Evolutionary conservation across 1,140 invertebrate genomes (phyloP), one percentile per base, ranked within the genome.

Genomic region (Bombus confusus): DNA sequence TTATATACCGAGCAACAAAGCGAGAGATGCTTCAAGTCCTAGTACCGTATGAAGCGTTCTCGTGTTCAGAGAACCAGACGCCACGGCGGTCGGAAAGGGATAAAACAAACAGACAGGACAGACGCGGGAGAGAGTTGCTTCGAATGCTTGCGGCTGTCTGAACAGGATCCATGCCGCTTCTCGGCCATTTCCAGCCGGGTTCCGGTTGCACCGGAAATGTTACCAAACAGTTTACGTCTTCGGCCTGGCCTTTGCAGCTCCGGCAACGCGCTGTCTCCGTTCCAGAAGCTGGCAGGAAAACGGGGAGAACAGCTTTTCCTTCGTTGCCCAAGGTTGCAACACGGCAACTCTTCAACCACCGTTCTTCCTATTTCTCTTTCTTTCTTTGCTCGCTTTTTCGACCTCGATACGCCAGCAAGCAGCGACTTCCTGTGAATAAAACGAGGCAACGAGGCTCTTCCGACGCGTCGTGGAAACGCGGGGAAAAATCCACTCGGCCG

Each of bases 211-310:
- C 41, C 86, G 88, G 91, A 92, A 93, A 87, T 88, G 88, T 88
- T 37, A 76, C 87, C 88, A 90, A 93, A 93, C 90, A 88, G 92
- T 89, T 91, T 91, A 91, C 91, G 88, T 91, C 86, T 81, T 69
- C 73, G 82, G 77, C 37, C 37, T 13, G 25, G 13, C 52, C 77
- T 43, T 52, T 59, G 9, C 47, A 28, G 43, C 25, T 6, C 39
- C 25, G 47, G 31, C 34, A 47, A 74, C 57, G 25, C 28, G 69
- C 18, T 28, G 72, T 78, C 64, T 78, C 64, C 82, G 82, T 83
- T 78, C 18, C 43, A 31, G 15, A 31, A 22, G 52, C 15, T 25
- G 28, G 25, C 75, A 84, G 82, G 66, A 84, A 84, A 13, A 75
- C 1, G 47, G 25, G 12, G 34, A 59, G 22, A 74, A 81, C 41